Conservation (phyloP, 2,113 vertebrate genomes). For the human region GRCh38 chr1:88268501-88269000, state of each 20-base stretch:
- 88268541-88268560: neutral
- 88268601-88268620: neutral
- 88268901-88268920: slow-evolving; percentile 67
- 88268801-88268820: neutral
- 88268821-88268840: slow-evolving; percentile 50
- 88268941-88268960: slow-evolving; percentile 62
- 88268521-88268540: neutral
- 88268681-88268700: neutral
- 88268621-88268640: neutral
- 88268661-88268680: neutral
- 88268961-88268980: slow-evolving; percentile 70
- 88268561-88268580: neutral
- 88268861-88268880: slow-evolving; percentile 58
- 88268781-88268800: neutral
- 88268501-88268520: neutral
- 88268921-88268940: slow-evolving; percentile 48
- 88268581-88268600: neutral
- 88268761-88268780: neutral
- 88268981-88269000: slow-evolving; percentile 65
- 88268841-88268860: slow-evolving; percentile 57
- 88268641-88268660: neutral
- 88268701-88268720: neutral
- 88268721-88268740: neutral
- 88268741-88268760: neutral
- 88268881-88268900: slow-evolving; percentile 54